Evolutionary conservation across 2,797 vertebrate species (phyloP).

Genomic region (Remorina albescens): DNA sequence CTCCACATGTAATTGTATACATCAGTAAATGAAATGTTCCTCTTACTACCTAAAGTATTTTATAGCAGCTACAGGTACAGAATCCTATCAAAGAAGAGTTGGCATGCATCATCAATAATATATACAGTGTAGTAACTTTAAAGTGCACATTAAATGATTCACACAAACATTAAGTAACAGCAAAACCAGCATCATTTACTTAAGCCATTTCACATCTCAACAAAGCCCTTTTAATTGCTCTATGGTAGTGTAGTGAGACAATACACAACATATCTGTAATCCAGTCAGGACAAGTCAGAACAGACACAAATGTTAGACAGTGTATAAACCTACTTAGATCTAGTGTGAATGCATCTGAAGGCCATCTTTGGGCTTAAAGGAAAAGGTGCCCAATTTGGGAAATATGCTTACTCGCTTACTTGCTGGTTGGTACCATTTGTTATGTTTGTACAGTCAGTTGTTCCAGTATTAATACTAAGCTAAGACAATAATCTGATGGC

Average conservation of each 20-base stretch:
- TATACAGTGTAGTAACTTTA: conserved; percentile 41
- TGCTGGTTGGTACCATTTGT: neutral
- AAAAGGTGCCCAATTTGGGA: conserved; percentile 1
- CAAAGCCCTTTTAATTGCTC: conserved; percentile 68
- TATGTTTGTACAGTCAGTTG: neutral
- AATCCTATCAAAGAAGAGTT: conserved; percentile 37
- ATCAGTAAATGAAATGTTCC: neutral
- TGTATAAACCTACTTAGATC: conserved; percentile 18
- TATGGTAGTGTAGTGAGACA: conserved; percentile 23
- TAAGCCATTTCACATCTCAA: conserved; percentile 50
- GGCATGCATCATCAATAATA: conserved; percentile 65
- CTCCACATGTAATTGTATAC: conserved; percentile 11
- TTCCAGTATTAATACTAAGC: conserved; percentile 10
- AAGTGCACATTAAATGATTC: conserved; percentile 65
- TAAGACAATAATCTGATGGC: neutral
- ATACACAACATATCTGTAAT: conserved; percentile 28
- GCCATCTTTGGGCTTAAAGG: conserved; percentile 13
- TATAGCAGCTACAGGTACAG: conserved; percentile 34
- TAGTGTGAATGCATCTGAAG: conserved; percentile 24
- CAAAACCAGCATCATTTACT: conserved; percentile 37
- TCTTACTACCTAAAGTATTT: conserved; percentile 31
- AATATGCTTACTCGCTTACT: conserved; percentile 20
- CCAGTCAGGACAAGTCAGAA: conserved; percentile 20
- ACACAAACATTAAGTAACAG: conserved; percentile 52
- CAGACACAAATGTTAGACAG: conserved; percentile 29